Percentiles rank a stretch among this genome's conserved stretches.
These are phyloP conservation scores for Lasioglossum figueresi DNA, from an alignment of 2,888 invertebrate species.

Conservation along the genomic window DNA sequence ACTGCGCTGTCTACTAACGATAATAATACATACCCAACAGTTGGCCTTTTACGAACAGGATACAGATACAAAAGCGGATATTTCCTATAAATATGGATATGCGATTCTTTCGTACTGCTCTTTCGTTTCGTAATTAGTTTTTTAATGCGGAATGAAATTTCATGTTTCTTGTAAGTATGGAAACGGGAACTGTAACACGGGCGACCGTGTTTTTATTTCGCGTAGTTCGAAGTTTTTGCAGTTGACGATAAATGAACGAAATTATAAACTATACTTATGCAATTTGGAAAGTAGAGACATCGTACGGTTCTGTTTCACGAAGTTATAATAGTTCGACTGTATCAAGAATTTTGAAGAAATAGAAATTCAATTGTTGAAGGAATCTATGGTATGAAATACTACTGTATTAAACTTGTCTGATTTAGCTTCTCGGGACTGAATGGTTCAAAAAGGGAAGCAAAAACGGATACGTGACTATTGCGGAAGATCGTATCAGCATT, in stretches of 20 bases:
- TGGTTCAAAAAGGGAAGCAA: not conserved
- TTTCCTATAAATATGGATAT: too few species aligned
- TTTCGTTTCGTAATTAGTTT: too few species aligned
- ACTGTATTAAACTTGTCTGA: not conserved
- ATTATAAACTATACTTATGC: not conserved
- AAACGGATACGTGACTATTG: not conserved
- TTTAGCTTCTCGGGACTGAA: not conserved
- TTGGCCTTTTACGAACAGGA: not conserved
- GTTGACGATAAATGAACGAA: not conserved
- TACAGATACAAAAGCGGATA: not conserved
- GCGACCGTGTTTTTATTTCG: too few species aligned
- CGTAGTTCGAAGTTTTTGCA: not conserved
- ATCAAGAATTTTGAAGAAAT: not conserved
- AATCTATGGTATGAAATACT: not conserved
- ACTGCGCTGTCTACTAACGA: too few species aligned
- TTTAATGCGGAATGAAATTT: too few species aligned
- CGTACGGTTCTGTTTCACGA: not conserved
- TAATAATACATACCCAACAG: not conserved
- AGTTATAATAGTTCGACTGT: not conserved
- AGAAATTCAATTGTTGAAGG: not conserved
- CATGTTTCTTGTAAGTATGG: not conserved
- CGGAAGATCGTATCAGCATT: not conserved
- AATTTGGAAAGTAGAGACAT: too few species aligned
- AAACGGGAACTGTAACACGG: not conserved
- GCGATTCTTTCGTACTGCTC: too few species aligned